Conservation (phyloP, 2,113 vertebrate species). For the Fulica atra region DNA sequence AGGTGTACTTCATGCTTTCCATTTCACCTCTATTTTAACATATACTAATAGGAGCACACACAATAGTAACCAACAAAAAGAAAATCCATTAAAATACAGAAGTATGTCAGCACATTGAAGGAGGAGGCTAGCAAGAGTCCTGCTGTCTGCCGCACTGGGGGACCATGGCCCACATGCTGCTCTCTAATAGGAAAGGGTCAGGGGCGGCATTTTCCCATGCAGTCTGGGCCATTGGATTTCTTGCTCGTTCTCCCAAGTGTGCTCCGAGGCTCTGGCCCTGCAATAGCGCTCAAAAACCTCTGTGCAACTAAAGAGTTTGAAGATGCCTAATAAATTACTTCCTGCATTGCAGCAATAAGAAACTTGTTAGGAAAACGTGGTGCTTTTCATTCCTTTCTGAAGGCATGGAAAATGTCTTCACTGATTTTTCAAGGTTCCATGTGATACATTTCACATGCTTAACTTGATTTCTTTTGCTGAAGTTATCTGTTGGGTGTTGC, state of each 20-base stretch:
- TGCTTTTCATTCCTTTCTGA: background rate
- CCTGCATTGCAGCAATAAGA: background rate
- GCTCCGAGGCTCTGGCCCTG: background rate
- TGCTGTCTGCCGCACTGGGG: rapidly evolving
- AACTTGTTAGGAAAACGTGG: background rate
- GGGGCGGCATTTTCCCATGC: background rate
- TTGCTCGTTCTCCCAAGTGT: background rate
- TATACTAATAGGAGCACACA: constrained; percentile 12
- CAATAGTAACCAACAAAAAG: constrained; percentile 10
- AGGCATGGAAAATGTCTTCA: background rate
- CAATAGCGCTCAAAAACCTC: background rate
- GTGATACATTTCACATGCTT: background rate
- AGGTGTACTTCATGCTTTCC: background rate
- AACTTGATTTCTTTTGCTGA: background rate
- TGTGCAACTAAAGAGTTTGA: background rate
- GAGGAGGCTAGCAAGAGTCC: background rate
- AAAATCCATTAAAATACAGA: constrained; percentile 13
- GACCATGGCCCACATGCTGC: background rate
- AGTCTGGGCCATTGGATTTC: background rate
- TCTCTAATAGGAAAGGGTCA: background rate
- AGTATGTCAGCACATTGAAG: background rate
- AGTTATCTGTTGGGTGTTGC: background rate
- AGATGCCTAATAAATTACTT: background rate
- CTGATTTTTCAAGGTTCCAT: background rate
- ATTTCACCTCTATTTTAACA: constrained; percentile 48